Base-by-base conservation (phyloP, 2,797 vertebrate genomes). In the Remorina albescens region DNA sequence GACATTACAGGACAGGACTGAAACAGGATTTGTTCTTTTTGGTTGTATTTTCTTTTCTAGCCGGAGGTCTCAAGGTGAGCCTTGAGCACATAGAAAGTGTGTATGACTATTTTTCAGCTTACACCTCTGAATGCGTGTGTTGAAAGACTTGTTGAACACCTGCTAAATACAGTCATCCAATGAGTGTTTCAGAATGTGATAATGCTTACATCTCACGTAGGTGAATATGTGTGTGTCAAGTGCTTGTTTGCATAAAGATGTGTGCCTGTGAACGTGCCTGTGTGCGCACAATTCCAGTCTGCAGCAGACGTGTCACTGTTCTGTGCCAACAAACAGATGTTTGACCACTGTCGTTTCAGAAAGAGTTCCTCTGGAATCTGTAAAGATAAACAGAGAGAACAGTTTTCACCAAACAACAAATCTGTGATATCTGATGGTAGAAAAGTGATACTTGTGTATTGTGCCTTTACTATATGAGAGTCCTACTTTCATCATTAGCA, bases 241-340 rank as follows among this genome's bases (percentile, higher is more conserved):
- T 63, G 80, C 89, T 81, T 79, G 59, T 81, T 56, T 86, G 3
- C 3, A 65, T 81, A 73, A 76, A 74, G 7, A 10, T 74, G 59
- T 72, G 53, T 51, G 21, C 61, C 60, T 67, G 67, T 54, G 82
- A 87, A 82, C 80, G 76, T 83, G 89, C 86, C 6, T 34, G 39
- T 89, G 75, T 74, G 71, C 89, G 79, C 83, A 88, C 88, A 85
- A 82, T 71, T 93, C 90, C 86, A 91, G 91, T 91, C 82, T 91
- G 89, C 86, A 91, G 82, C 88, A 94, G 93, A 93, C 81, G 79
- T 84, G 85, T 92, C 80, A 72, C 93, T 78, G 77, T 75, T 82
- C 76, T 74, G 72, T 88, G 93, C 90, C 94, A 94, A 88, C 90
- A 69, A 84, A 87, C 95, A 95, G 93, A 93, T 93, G 90, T 94